Evolutionary conservation across 2,113 vertebrate species (phyloP).

Genomic region (Rhabdomys dilectus): DNA sequence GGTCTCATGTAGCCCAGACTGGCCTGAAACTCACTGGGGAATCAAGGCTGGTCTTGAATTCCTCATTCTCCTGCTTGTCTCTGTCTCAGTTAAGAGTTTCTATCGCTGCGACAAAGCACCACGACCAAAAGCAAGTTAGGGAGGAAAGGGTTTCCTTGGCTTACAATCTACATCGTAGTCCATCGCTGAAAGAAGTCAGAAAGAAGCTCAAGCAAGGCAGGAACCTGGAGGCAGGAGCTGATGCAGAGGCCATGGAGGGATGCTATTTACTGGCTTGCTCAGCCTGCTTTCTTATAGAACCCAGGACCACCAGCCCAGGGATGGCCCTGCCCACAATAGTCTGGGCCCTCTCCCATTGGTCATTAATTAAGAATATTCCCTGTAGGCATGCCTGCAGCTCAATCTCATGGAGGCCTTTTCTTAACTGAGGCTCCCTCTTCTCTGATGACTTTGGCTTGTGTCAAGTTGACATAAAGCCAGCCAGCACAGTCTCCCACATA

Average conservation of each 20-base stretch:
- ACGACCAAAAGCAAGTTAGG: too few relatives aligned
- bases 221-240: not conserved
- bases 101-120: too few relatives aligned
- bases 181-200: not conserved
- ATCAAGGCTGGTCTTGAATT: not conserved
- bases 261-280: not conserved
- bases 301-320: not conserved
- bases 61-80: not conserved
- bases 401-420: not conserved
- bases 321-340: not conserved
- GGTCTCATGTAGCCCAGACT: not conserved
- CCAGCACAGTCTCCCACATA: not conserved
- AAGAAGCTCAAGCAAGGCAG: not conserved
- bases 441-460: not conserved
- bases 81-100: not conserved
- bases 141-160: too few relatives aligned
- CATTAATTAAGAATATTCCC: not conserved
- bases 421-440: not conserved
- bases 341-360: not conserved
- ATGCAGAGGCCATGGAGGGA: not conserved
- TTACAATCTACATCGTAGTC: not conserved
- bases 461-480: not conserved
- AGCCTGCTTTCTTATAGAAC: not conserved
- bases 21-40: not conserved
- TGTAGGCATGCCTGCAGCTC: not conserved